Conservation (phyloP, 2,797 vertebrate species). For the Sebastes jordani region DNA sequence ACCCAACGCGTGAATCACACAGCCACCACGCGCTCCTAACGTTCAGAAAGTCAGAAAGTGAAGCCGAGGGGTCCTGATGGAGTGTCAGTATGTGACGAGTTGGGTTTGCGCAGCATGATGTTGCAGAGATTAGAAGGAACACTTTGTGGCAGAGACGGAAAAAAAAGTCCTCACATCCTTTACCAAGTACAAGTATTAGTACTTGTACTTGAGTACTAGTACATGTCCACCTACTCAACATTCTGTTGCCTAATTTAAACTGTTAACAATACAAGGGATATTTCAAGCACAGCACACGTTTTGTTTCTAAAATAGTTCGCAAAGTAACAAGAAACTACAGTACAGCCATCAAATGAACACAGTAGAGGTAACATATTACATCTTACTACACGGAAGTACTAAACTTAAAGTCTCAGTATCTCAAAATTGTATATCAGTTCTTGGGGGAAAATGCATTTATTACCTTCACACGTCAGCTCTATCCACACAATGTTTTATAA, state of each 20-base stretch:
- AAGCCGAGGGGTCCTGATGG: too few relatives aligned
- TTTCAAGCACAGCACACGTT: background rate
- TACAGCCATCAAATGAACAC: background rate
- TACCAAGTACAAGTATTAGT: background rate
- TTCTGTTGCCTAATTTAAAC: background rate
- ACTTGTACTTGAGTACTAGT: background rate
- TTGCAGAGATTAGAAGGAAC: background rate
- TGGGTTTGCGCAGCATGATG: background rate
- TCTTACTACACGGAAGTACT: background rate
- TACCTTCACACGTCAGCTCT: conserved; percentile 12
- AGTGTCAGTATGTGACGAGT: too few relatives aligned
- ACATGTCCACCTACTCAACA: background rate
- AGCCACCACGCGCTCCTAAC: too few relatives aligned
- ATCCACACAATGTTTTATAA: conserved; percentile 8
- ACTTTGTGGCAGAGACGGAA: background rate
- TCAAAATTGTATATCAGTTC: background rate
- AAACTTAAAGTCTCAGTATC: background rate
- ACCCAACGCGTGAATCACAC: too few relatives aligned
- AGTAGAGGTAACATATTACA: background rate
- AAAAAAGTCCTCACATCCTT: background rate
- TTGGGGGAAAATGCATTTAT: conserved; percentile 4
- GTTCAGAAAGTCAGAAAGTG: too few relatives aligned
- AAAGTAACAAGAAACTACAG: background rate
- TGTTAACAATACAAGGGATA: background rate
- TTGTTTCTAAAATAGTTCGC: background rate